These are phyloP conservation scores for Ochropacha duplaris DNA, from an alignment of 2,888 invertebrate species.

Conservation along the genomic window DNA sequence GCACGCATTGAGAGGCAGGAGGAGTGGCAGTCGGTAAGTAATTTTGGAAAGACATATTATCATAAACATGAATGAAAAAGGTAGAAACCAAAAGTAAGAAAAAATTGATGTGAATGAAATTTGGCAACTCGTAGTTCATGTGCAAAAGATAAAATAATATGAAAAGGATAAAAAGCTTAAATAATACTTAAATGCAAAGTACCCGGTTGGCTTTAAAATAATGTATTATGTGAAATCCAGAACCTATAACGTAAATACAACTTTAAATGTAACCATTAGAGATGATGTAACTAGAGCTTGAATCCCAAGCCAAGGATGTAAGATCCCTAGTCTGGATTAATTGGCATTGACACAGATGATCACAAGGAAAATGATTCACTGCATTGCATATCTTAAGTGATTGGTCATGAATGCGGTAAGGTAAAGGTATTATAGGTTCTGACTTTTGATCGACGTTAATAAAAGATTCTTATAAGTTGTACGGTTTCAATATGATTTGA, in stretches of 20 bases:
- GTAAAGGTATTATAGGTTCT: neutral
- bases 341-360: neutral
- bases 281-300: neutral
- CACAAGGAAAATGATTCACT: neutral
- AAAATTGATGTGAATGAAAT: too few relatives aligned
- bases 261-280: neutral
- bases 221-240: too few relatives aligned
- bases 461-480: neutral
- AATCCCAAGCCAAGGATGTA: neutral
- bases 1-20: constrained; percentile 92
- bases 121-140: too few relatives aligned
- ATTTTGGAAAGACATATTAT: neutral
- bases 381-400: constrained; percentile 1
- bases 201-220: too few relatives aligned
- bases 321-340: neutral
- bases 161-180: too few relatives aligned
- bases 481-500: too few relatives aligned
- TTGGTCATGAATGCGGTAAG: neutral
- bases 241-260: neutral
- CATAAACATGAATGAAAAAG: too few relatives aligned
- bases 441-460: neutral
- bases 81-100: too few relatives aligned
- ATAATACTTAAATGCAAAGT: too few relatives aligned
- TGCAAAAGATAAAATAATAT: too few relatives aligned
- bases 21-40: constrained; percentile 95